phyloP scores from a whole-genome alignment of 2,113 vertebrate species.

The Macrotis lagotis region DNA sequence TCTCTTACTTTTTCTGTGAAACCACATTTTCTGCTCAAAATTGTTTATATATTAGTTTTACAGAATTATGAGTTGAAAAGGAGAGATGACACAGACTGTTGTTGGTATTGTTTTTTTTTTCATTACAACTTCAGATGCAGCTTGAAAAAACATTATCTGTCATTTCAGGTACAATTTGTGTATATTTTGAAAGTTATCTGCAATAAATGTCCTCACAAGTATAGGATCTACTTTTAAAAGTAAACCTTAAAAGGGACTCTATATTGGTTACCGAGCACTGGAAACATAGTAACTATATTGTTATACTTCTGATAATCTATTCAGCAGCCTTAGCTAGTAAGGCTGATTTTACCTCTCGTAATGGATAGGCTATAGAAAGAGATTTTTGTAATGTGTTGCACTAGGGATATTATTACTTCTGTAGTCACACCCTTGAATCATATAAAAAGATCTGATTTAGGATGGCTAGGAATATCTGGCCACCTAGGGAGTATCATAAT shows the following conservation, averaged over 20 bases:
- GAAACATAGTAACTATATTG: background rate
- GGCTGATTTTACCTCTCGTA: conserved; percentile 7
- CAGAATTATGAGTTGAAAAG: background rate
- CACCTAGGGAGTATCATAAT: background rate
- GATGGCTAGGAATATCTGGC: background rate
- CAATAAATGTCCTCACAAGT: background rate
- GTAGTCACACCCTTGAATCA: background rate
- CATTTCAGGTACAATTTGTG: background rate
- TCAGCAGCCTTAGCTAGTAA: background rate
- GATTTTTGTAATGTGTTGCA: background rate
- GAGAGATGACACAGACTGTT: background rate
- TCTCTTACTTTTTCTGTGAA: background rate
- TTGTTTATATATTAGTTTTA: background rate
- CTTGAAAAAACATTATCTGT: background rate
- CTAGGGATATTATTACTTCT: conserved; percentile 12
- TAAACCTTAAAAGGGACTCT: background rate
- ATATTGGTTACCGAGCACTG: background rate
- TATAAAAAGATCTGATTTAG: background rate
- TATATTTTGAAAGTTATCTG: background rate
- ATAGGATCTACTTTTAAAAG: background rate
- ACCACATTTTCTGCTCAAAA: background rate
- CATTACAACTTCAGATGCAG: background rate
- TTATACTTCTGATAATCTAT: background rate
- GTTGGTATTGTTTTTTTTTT: background rate
- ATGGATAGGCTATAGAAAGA: background rate